Base-by-base conservation (phyloP, 2,888 invertebrate species). In the Apodemia hepburni region DNA sequence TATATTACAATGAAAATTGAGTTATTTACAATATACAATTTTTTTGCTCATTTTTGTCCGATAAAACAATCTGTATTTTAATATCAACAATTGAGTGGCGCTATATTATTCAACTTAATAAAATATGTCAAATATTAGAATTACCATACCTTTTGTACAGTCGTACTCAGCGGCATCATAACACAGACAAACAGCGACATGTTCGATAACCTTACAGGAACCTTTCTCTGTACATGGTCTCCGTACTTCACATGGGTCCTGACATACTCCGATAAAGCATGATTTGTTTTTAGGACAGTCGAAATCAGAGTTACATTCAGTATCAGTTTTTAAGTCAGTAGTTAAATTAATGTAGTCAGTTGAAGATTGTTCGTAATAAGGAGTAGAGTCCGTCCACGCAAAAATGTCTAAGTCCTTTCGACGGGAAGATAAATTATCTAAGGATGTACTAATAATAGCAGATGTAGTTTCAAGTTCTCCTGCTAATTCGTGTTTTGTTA, bases 241-340 rank as follows among this genome's bases (percentile, higher is more conserved):
- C 76, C 74, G 79, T 76, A 75, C 79, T 76, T 85, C 77, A 84
- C 95, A 95, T 73, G 94, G 93, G 80, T 94, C 93, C 84, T 93
- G 88, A 84, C 95, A 95, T 80, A 89, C 85, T 86, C 93, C 93
- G 74, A 88, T 88, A 73, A 92, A 83, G 84, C 96, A 96, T 75
- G 92, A 92, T 82, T 94, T 93, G 75, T 92, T 88, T 75, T 87
- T 86, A 70, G 92, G 84, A 82, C 96, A 96, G 77, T 95, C 93
- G 71, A 82, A 82, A 81, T 95, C 93, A 75, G 84, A 85, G 75
- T 89, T 90, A 90, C 96, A 96, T 75, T 83, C 75, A 70, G 72
- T 76, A 74, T 84, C 85, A 81, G 74, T 73, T 66, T 73, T 68
- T 62, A 70, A 65, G 74, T 84, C 83, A 65, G 75, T 73, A 67